Percentiles rank a stretch among this genome's conserved stretches.
Evolutionary conservation across 2,113 vertebrate genomes (phyloP).

Genomic region (Abramis brama): DNA sequence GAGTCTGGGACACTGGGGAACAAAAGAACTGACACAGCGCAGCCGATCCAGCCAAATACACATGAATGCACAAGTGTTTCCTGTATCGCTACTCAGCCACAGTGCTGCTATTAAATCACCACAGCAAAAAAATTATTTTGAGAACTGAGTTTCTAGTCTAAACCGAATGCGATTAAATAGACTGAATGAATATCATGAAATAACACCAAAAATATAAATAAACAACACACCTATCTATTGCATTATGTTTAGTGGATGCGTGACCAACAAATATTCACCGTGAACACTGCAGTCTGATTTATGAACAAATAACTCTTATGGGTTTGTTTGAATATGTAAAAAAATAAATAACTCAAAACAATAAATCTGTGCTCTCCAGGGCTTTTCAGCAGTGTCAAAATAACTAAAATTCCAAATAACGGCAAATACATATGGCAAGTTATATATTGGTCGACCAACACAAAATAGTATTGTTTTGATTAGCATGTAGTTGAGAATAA

Average conservation of each 20-base stretch:
- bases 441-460: too few relatives aligned
- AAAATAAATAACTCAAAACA: background rate
- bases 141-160: background rate
- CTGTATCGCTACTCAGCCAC: background rate
- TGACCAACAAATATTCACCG: too few relatives aligned
- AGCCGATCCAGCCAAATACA: constrained; percentile 21
- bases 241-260: too few relatives aligned
- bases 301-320: too few relatives aligned
- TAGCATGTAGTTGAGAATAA: too few relatives aligned
- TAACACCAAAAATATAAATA: background rate
- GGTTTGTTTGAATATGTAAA: background rate
- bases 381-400: background rate
- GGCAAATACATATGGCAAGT: too few relatives aligned
- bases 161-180: background rate
- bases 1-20: constrained; percentile 8
- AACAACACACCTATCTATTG: background rate
- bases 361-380: background rate
- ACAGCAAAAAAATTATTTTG: background rate
- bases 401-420: background rate
- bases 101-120: background rate
- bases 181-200: background rate
- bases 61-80: background rate
- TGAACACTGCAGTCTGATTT: background rate
- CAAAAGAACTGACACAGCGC: background rate
- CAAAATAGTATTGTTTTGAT: too few relatives aligned